These are phyloP conservation scores for Microplitis manilae DNA, from an alignment of 2,888 invertebrate species.

Conservation along the genomic window DNA sequence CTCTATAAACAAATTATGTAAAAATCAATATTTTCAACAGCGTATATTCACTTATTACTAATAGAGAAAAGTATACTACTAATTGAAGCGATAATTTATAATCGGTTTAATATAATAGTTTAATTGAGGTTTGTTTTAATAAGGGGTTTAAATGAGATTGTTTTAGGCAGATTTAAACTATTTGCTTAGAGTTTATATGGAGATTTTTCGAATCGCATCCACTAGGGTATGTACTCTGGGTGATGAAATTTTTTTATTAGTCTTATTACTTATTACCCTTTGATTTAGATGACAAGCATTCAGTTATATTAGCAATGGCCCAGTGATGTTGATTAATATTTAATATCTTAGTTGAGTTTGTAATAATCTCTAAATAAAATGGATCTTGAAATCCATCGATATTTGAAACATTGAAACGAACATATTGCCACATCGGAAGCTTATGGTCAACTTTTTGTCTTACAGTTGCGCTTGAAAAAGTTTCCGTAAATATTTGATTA, in stretches of 20 bases:
- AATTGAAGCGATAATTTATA: no score
- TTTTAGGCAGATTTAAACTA: no score
- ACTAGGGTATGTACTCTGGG: background rate
- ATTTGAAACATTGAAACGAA: constrained; percentile 37
- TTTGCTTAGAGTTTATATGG: no score
- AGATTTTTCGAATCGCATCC: no score
- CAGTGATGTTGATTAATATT: constrained; percentile 43
- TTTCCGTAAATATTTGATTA: background rate
- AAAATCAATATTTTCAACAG: no score
- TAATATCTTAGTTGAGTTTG: constrained; percentile 14
- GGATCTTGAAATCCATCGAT: background rate
- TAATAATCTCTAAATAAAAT: constrained; percentile 43
- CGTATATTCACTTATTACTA: no score
- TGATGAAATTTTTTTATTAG: background rate
- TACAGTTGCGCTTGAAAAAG: constrained; percentile 16
- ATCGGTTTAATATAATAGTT: no score
- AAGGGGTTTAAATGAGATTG: no score
- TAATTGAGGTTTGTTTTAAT: no score
- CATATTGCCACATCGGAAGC: constrained; percentile 50
- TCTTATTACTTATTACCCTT: constrained; percentile 26
- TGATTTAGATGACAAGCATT: constrained; percentile 35
- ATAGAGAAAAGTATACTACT: no score
- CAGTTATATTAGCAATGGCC: constrained; percentile 53
- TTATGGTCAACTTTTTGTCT: background rate
- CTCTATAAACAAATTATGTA: no score